phyloP scores from a whole-genome alignment of 1,140 invertebrate genomes.

The Drosophila pandora region DNA sequence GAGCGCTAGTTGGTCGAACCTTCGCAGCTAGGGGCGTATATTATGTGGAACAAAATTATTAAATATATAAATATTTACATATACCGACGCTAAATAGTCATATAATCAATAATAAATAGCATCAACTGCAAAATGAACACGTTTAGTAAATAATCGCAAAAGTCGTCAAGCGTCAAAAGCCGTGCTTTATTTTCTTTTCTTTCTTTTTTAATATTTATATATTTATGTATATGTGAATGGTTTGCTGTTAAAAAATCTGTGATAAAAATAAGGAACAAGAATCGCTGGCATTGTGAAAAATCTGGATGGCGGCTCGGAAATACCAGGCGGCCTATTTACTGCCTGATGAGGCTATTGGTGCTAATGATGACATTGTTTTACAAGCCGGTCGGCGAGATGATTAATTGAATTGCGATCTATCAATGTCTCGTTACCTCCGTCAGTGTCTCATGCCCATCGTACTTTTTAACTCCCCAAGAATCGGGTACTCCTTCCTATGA shows the following conservation, averaged over 20 bases:
- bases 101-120: constrained; percentile 81
- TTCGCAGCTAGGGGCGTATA: constrained; percentile 7
- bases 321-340: constrained; percentile 26
- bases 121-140: constrained; percentile 77
- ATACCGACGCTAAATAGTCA: constrained; percentile 73
- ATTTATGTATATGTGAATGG: neutral
- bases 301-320: constrained; percentile 18
- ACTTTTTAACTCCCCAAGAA: constrained; percentile 6
- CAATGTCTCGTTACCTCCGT: constrained; percentile 45
- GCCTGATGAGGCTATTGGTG: constrained; percentile 30
- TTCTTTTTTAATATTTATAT: constrained; percentile 6
- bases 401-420: constrained; percentile 77
- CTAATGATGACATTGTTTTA: constrained; percentile 71
- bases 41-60: constrained; percentile 62
- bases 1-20: neutral
- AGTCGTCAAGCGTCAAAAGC: constrained; percentile 40
- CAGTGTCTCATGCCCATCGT: neutral
- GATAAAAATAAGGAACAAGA: constrained; percentile 26
- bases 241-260: constrained; percentile 17
- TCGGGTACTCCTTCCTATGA: constrained; percentile 22
- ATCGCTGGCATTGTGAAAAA: constrained; percentile 36
- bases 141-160: constrained; percentile 78
- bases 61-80: constrained; percentile 79
- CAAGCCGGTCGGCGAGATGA: constrained; percentile 51
- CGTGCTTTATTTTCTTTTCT: constrained; percentile 24